Base-by-base conservation (phyloP, 2,113 vertebrate species). In the Albula goreensis region DNA sequence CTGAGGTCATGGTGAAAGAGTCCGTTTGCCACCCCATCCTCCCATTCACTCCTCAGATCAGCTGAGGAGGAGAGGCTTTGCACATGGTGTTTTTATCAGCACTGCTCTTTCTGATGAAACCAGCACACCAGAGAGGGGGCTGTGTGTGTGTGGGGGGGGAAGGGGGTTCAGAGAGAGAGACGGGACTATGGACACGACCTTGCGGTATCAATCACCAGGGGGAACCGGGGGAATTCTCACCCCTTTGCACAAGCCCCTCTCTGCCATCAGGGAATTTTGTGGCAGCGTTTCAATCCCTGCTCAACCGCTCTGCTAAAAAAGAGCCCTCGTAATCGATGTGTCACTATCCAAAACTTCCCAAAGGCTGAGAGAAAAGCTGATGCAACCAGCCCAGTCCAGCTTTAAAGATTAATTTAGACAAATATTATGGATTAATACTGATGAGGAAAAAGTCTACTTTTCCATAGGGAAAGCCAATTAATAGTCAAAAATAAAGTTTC, bases 1-100 rank as follows among this genome's bases (percentile, higher is more conserved):
- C 49, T 82, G 79, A 82, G 50, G 85, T 86, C 80, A 82, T 74
- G 25, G 13, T 31, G n/a, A 86, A 12, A 50, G 31, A 56, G 31
- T 49, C 82, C 48, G 10, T 50, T 49, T 57, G 25, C 52, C 60
- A 81, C n/a, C 53, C 53, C 79, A 63, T 81, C 57, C 78, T 85
- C 85, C 57, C 12, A 11, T 48, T 66, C 48, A 66, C 22, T 52
- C 19, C 15, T 50, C 19, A 81, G 80, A 52, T 12, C 49, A 11
- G 10, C 22, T 22, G 50, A 81, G 80, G 25, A 50, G 22, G 12
- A 80, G 41, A 53, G n/a, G 50, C 19, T 52, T 22, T 11, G n/a
- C 11, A 41, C 17, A 1, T 5, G 50, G 4, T 22, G 57, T 12
- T 53, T 52, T 82, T 4, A 13, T 2, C 52, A 11, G 9, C 78